Base-by-base conservation (phyloP, 2,797 vertebrate species). In the Huso huso region DNA sequence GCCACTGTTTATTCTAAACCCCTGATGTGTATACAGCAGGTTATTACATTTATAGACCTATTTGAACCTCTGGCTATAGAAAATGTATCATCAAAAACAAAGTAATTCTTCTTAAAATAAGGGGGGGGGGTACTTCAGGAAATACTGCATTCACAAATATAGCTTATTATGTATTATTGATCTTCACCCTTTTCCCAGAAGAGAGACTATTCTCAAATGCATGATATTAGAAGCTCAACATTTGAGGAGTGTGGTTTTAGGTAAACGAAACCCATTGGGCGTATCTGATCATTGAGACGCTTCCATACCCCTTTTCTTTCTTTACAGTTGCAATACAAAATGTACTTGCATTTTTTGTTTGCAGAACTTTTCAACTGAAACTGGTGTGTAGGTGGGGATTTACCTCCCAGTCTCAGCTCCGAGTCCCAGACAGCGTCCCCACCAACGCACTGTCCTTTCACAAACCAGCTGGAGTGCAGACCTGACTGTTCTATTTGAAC, bases 321-420 rank as follows among this genome's bases (percentile, higher is more conserved):
- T 65, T 65, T 65, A 65, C 18, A n/a, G 23, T 49, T 58, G 12
- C 64, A 66, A 6, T 6, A 58, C 1, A 58, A 58, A 13, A 18
- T 51, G 23, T 8, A 55, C 15, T 65, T 51, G 23, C 23, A 65
- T 57, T 48, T 58, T 62, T 7, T 62, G 61, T 62, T 23, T 62
- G 61, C n/a, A 51, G 55, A 58, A 11, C 15, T 7, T 11, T 58
- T 58, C 55, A 11, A 58, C 63, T 63, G 76, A 86, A 87, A 87
- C 76, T 48, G 76, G 50, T 57, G 69, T 71, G 83, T 83, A 73
- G 83, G 84, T 68, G 81, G 81, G 79, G 81, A 59, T 75, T 78
- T 73, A 71, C 78, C 78, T 77, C 71, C 68, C 65, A 69, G 73
- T 68, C 72, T 75, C 75, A 71, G 63, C 10, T 4, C 69, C 6